These are phyloP conservation scores for Pristis pectinata DNA, from an alignment of 2,797 vertebrate species.

Conservation along the genomic window DNA sequence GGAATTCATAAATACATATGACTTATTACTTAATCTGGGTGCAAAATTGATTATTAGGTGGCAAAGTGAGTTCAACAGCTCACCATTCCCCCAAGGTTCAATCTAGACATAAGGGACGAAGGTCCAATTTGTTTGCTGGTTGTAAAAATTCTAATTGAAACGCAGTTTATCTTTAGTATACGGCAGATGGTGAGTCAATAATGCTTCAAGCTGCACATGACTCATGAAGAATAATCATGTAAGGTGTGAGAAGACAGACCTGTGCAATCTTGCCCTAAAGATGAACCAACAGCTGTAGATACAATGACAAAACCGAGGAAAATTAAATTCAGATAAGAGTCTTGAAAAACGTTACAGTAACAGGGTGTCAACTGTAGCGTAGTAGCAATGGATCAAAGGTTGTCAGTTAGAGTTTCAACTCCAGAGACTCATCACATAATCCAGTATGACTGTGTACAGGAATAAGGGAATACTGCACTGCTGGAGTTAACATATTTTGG, in stretches of 20 bases:
- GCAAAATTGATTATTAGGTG: not conserved
- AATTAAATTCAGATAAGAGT: not conserved
- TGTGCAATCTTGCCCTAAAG: not conserved
- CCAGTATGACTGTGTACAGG: not conserved
- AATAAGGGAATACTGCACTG: not conserved
- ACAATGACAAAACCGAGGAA: not conserved
- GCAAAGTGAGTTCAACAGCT: not conserved
- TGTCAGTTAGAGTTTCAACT: not conserved
- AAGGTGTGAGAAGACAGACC: too few relatives aligned
- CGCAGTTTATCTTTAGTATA: not conserved
- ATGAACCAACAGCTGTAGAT: not conserved
- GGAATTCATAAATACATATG: not conserved
- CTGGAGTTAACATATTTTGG: not conserved
- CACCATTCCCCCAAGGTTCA: not conserved
- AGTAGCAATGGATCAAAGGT: not conserved
- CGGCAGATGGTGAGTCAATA: not conserved
- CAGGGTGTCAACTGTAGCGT: not conserved
- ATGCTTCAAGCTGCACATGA: not conserved
- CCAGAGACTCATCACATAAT: not conserved
- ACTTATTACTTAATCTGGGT: not conserved
- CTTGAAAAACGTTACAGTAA: not conserved
- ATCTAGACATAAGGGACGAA: not conserved
- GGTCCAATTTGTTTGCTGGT: not conserved
- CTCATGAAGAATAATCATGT: not conserved
- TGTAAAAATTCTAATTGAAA: not conserved